phyloP scores from a whole-genome alignment of 1,140 invertebrate genomes.

The Chymomyza costata region DNA sequence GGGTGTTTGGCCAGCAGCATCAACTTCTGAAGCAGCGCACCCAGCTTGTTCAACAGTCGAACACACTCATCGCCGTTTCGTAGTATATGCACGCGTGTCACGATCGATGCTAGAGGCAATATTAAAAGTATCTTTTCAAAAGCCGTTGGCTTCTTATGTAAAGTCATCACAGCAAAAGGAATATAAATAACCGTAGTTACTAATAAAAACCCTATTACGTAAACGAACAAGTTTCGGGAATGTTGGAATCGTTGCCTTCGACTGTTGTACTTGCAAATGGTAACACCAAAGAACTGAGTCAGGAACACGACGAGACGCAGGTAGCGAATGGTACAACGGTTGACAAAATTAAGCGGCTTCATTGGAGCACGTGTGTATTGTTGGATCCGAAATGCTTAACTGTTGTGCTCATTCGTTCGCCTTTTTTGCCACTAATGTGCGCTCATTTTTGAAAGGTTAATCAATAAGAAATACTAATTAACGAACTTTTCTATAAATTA shows the following conservation, averaged over 20 bases:
- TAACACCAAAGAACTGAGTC: slow-evolving; percentile 26
- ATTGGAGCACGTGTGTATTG: slow-evolving; percentile 20
- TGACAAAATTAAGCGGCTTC: slow-evolving; percentile 29
- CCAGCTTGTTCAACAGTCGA: slow-evolving; percentile 14
- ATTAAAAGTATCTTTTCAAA: no score
- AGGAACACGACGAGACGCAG: slow-evolving; percentile 18
- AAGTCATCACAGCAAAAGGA: slow-evolving; percentile 5
- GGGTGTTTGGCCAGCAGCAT: slow-evolving; percentile 14
- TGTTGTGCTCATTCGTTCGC: no score
- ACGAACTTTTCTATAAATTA: no score
- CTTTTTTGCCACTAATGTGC: no score
- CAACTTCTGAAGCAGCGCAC: slow-evolving; percentile 1
- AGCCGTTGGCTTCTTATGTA: no score
- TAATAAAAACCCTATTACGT: no score
- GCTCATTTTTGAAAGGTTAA: no score
- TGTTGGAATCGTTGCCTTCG: slow-evolving; percentile 2
- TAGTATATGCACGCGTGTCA: slow-evolving; percentile 5
- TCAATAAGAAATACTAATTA: no score
- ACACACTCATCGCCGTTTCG: background rate
- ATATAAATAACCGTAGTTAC: no score
- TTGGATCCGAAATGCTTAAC: no score
- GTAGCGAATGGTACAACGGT: slow-evolving; percentile 22
- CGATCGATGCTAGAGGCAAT: no score
- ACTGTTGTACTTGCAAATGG: slow-evolving; percentile 16
- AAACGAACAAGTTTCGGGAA: slow-evolving; percentile 8